A percentile compares a stretch with the other conserved stretches of the same genome.
These are phyloP conservation scores for Odontesthes bonariensis DNA, from an alignment of 2,113 vertebrate species.

Conservation along the genomic window DNA sequence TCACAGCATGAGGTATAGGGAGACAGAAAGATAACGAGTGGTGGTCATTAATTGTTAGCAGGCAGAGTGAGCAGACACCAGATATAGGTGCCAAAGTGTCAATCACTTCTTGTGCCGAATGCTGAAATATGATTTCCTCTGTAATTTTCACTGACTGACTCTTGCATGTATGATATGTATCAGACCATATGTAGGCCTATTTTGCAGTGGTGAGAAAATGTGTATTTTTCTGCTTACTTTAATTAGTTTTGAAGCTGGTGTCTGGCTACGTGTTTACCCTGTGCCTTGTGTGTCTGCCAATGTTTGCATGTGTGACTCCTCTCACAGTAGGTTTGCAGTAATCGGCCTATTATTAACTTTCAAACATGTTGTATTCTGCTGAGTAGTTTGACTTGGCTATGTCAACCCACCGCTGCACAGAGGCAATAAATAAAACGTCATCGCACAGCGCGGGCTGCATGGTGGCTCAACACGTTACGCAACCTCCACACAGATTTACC, in stretches of 20 bases:
- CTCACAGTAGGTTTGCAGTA: constrained; percentile 68
- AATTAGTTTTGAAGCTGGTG: constrained; percentile 14
- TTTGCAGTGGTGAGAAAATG: neutral
- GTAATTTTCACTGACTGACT: constrained; percentile 9
- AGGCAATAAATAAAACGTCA: constrained; percentile 59
- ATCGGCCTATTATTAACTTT: constrained; percentile 67
- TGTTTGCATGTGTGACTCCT: constrained; percentile 59
- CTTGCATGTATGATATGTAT: neutral
- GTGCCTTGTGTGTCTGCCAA: constrained; percentile 26
- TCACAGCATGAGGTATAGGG: constrained; percentile 32
- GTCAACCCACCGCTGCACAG: constrained; percentile 55
- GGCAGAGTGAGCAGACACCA: constrained; percentile 49
- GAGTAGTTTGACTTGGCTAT: constrained; percentile 70
- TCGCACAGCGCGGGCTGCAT: constrained; percentile 2
- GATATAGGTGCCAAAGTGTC: constrained; percentile 61
- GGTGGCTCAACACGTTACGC: constrained; percentile 5
- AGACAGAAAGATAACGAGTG: constrained; percentile 11
- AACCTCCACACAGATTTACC: constrained; percentile 1
- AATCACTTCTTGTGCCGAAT: constrained; percentile 37
- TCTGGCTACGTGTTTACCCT: constrained; percentile 48
- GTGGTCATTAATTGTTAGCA: constrained; percentile 66
- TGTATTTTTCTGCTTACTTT: neutral
- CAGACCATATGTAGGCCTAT: neutral
- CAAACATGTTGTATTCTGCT: constrained; percentile 70
- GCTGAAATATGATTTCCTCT: constrained; percentile 31